These are phyloP conservation scores for Nerophis lumbriciformis DNA, from an alignment of 2,113 vertebrate species.

Conservation along the genomic window DNA sequence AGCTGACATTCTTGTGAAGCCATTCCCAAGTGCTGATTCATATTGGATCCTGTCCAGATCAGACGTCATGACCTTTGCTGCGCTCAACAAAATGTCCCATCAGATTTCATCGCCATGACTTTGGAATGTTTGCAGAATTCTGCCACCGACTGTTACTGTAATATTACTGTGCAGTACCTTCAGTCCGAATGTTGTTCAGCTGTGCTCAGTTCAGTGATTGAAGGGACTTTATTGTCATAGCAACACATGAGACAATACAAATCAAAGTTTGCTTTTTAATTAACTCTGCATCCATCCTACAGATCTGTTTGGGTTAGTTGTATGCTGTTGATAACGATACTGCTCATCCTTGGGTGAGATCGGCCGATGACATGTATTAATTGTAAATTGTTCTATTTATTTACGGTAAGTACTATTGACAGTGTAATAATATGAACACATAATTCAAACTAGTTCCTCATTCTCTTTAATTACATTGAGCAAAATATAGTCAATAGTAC, in stretches of 20 bases:
- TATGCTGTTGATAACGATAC: no score
- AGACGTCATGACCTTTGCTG: conserved; percentile 40
- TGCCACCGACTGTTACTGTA: neutral
- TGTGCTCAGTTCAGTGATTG: no score
- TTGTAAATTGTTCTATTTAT: no score
- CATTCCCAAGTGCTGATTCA: conserved; percentile 14
- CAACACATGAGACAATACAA: neutral
- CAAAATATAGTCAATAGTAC: no score
- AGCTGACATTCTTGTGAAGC: conserved; percentile 16
- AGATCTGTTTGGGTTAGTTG: neutral
- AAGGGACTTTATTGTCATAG: no score
- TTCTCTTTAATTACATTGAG: no score
- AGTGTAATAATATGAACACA: no score
- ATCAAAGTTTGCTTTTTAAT: neutral
- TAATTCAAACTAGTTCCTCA: no score
- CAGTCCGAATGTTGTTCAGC: neutral
- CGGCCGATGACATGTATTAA: no score
- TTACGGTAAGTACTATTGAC: no score
- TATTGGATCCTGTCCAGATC: conserved; percentile 45
- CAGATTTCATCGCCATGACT: conserved; percentile 34
- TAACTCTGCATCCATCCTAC: neutral
- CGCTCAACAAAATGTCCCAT: conserved; percentile 57
- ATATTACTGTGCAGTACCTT: neutral
- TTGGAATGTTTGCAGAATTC: neutral
- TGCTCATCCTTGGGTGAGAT: no score